phyloP scores from a whole-genome alignment of 2,797 vertebrate genomes.

The Lithobates pipiens region DNA sequence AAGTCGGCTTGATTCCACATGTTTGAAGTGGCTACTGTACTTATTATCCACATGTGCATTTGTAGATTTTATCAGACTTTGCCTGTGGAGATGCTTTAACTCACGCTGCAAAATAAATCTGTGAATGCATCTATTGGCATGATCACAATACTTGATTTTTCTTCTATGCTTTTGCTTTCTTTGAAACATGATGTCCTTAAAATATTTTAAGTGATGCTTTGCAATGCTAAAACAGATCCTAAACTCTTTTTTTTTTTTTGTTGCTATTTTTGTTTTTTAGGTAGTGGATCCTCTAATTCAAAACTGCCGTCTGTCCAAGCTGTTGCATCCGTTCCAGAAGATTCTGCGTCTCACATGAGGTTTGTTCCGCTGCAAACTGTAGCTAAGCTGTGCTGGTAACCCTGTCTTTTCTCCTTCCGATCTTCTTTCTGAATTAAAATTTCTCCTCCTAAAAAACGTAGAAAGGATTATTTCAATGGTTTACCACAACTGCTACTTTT shows the following conservation, averaged over 20 bases:
- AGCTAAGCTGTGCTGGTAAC: neutral
- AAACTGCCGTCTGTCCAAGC: conserved; percentile 93
- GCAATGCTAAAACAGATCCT: neutral
- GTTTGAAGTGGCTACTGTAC: conserved; percentile 88
- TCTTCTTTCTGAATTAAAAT: no score
- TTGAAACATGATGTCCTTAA: neutral
- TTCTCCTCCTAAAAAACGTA: no score
- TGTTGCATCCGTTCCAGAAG: conserved; percentile 90
- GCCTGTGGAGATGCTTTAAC: neutral
- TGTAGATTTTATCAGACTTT: conserved; percentile 66
- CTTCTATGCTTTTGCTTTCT: neutral
- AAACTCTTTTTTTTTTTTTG: conserved; percentile 39
- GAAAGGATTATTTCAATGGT: neutral
- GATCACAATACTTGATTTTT: conserved; percentile 4
- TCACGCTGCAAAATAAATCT: neutral
- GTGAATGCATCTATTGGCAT: neutral
- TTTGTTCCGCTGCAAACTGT: conserved; percentile 65
- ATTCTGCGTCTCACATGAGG: conserved; percentile 95
- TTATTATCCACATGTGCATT: conserved; percentile 68
- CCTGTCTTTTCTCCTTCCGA: conserved; percentile 15
- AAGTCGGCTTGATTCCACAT: conserved; percentile 87
- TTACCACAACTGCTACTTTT: conserved; percentile 44
- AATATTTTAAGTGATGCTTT: neutral
- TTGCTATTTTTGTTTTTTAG: conserved; percentile 74
- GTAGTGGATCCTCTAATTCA: conserved; percentile 84